Percentiles rank a stretch among this genome's conserved stretches.
phyloP scores from a whole-genome alignment of 2,113 vertebrate species.

The Chauna torquata region DNA sequence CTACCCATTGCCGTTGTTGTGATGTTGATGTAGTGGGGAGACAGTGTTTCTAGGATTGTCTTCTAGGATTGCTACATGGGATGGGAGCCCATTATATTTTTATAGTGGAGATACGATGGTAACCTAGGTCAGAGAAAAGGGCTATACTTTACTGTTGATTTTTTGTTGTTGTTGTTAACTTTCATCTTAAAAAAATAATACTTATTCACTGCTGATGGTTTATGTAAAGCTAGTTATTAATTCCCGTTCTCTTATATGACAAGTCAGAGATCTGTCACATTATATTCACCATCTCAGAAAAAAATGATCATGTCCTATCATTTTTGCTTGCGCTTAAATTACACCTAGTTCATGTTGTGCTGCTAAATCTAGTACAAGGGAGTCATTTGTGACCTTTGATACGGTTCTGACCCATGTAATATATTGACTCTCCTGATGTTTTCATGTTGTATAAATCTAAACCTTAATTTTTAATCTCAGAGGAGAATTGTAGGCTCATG shows the following conservation, averaged over 20 bases:
- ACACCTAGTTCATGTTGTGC: not conserved
- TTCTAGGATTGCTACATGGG: not conserved
- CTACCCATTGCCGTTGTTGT: not conserved
- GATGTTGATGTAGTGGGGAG: not conserved
- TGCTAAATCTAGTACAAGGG: not conserved
- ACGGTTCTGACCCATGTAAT: not conserved
- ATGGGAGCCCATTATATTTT: not conserved
- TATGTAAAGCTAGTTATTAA: not conserved
- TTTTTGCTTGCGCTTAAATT: not conserved
- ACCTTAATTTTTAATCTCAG: not conserved
- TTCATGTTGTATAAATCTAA: not conserved
- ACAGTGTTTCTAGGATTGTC: not conserved
- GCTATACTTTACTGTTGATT: not conserved
- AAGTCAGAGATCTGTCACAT: not conserved
- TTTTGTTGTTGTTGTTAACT: not conserved
- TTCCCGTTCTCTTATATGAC: not conserved
- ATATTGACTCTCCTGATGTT: not conserved
- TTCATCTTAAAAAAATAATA: not conserved
- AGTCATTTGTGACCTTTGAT: not conserved
- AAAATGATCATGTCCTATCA: accelerated
- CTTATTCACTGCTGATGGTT: not conserved
- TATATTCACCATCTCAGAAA: not conserved
- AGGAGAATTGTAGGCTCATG: not conserved
- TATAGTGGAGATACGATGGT: not conserved
- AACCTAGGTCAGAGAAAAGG: not conserved